Evolutionary conservation across 1,140 invertebrate species (phyloP).

Genomic region (Drosophila ficusphila): DNA sequence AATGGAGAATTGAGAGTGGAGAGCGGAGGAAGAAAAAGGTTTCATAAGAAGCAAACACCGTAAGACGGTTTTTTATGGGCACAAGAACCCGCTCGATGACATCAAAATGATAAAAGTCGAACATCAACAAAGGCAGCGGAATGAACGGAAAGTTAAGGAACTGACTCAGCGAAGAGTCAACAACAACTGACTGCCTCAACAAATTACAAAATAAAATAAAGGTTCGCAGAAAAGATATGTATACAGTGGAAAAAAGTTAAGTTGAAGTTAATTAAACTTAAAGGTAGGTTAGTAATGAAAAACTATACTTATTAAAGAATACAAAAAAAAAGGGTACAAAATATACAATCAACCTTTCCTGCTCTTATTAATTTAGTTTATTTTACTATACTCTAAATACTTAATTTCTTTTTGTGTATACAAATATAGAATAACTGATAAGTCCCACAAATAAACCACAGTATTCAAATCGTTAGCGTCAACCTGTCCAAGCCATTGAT

Average conservation of each 20-base stretch:
- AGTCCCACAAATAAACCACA: constrained; percentile 26
- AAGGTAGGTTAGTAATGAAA: too few relatives aligned
- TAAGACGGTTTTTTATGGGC: constrained; percentile 55
- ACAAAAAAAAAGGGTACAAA: too few relatives aligned
- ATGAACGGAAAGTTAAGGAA: constrained; percentile 26
- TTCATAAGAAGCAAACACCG: constrained; percentile 36
- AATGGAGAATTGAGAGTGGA: constrained; percentile 22
- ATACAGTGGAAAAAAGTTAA: neutral
- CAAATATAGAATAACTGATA: constrained; percentile 20
- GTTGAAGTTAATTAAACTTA: too few relatives aligned
- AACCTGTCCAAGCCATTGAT: constrained; percentile 34
- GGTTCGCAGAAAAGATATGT: constrained; percentile 29
- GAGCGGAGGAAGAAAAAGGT: constrained; percentile 8
- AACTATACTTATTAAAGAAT: too few relatives aligned
- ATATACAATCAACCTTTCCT: too few relatives aligned
- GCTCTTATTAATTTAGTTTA: too few relatives aligned
- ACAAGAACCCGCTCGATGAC: constrained; percentile 64
- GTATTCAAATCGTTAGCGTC: constrained; percentile 35
- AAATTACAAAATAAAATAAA: constrained; percentile 41
- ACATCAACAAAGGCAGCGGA: constrained; percentile 35
- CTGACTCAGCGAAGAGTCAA: constrained; percentile 60
- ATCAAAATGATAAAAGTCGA: constrained; percentile 63
- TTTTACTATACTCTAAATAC: neutral
- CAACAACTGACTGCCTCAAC: constrained; percentile 55
- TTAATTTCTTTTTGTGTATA: neutral